phyloP scores from a whole-genome alignment of 1,140 invertebrate genomes.

The Conopomorpha cramerella region DNA sequence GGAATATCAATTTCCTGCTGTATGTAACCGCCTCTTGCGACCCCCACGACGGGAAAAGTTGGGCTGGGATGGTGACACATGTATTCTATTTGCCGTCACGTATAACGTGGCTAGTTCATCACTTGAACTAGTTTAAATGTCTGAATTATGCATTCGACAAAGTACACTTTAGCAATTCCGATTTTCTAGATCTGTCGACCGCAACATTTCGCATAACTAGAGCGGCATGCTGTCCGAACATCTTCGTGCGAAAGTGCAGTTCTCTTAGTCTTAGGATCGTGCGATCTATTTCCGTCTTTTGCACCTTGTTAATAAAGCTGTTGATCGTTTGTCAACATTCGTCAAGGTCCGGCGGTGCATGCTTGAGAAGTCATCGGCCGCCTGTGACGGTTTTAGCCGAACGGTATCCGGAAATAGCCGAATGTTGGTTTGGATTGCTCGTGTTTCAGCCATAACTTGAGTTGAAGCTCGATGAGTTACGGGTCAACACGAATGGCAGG shows the following conservation, averaged over 20 bases:
- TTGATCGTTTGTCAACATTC: background rate
- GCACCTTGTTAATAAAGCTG: background rate
- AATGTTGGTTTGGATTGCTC: constrained; percentile 27
- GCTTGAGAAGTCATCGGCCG: constrained; percentile 47
- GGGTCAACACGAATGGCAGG: too few species aligned
- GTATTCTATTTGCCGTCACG: too few species aligned
- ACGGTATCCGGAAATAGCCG: constrained; percentile 39
- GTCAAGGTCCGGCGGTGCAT: constrained; percentile 39
- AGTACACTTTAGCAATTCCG: background rate
- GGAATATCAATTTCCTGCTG: too few species aligned
- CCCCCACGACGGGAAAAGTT: too few species aligned
- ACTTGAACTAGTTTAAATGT: too few species aligned
- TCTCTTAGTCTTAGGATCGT: background rate
- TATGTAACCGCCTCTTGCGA: too few species aligned
- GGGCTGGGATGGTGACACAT: too few species aligned
- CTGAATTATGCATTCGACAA: background rate
- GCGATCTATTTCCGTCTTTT: background rate
- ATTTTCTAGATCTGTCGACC: background rate
- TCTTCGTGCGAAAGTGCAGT: background rate
- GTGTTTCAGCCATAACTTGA: constrained; percentile 29
- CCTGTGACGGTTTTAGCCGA: constrained; percentile 41
- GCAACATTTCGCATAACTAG: background rate
- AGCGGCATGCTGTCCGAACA: background rate
- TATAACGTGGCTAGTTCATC: too few species aligned
- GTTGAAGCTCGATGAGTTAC: constrained; percentile 16